Base-by-base conservation (phyloP, 2,797 vertebrate species). In the Enteromius treurensis region DNA sequence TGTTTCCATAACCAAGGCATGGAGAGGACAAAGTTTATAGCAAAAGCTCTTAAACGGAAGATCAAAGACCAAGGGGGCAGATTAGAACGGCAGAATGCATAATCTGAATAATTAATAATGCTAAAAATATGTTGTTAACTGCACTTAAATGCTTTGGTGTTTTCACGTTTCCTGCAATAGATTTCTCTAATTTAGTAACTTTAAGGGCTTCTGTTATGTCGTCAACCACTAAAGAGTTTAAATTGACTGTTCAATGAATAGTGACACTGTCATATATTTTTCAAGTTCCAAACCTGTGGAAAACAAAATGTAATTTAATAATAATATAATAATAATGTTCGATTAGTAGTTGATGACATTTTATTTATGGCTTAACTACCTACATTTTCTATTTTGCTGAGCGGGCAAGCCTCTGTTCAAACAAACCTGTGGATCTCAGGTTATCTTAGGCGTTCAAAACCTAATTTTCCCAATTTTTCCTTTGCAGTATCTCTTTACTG, bases 401-500 rank as follows among this genome's bases (percentile, higher is more conserved):
- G 40, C 34, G 4, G 34, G 34, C 34, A 5, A 34, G 34, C 34
- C 34, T 34, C 34, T 34, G 34, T 34, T 34, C 4, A 34, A 5
- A 5, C 34, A 5, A 34, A 5, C 5, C 34, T 34, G 34, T 34
- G 34, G 34, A 34, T 34, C 34, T 34, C 4, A 34, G 34, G 34
- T 37, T 37, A 37, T 37, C 34, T 37, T 1, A 34, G 34, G 34
- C 34, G 5, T 34, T 34, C 34, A 34, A 34, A 34, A 34, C 34
- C 34, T 37, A 37, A 37, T 42, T 69, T n/a, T 81, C 40, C 42
- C 37, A 7, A 5, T 55, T 83, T 53, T 45, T 79, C 11, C 2
- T 13, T 64, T 84, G 23, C 92, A 99, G 98, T 99, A 99, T 81
- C 95, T 99, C 83, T 99, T 99, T 1, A 95, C 96, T 0, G 98